These are phyloP conservation scores for Cryptoprocta ferox DNA, from an alignment of 2,797 vertebrate species.

Conservation along the genomic window DNA sequence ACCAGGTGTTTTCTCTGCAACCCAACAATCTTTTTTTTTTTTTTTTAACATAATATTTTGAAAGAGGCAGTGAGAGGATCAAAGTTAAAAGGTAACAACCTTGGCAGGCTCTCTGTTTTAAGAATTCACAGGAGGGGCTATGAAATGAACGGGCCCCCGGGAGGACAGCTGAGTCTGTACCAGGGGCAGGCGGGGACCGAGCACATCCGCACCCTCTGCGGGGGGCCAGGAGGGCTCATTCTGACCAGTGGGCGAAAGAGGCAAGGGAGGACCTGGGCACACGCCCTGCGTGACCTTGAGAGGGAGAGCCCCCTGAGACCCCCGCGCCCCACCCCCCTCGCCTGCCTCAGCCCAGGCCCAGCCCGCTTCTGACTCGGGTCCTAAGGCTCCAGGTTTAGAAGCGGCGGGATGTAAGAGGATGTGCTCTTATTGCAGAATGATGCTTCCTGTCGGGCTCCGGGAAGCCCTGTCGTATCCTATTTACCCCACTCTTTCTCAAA, in stretches of 20 bases:
- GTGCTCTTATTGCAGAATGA: neutral
- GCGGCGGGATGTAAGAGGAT: neutral
- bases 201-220: neutral
- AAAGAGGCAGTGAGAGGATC: neutral
- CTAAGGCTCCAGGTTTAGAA: neutral
- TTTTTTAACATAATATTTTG: neutral
- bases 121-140: neutral
- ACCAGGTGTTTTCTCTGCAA: neutral
- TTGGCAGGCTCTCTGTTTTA: neutral
- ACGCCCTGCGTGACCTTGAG: neutral
- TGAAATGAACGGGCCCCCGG: too few species aligned
- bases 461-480: too few species aligned
- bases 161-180: neutral
- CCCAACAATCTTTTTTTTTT: neutral
- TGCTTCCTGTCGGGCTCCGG: neutral
- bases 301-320: neutral
- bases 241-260: too few species aligned
- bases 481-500: neutral
- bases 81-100: neutral
- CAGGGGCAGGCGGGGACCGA: fast-evolving
- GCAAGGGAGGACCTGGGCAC: fast-evolving
- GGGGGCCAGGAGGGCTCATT: neutral
- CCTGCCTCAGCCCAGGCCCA: neutral
- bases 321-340: fast-evolving
- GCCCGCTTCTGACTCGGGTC: neutral